Conservation (phyloP, 2,113 vertebrate species). For the Calypte anna region DNA sequence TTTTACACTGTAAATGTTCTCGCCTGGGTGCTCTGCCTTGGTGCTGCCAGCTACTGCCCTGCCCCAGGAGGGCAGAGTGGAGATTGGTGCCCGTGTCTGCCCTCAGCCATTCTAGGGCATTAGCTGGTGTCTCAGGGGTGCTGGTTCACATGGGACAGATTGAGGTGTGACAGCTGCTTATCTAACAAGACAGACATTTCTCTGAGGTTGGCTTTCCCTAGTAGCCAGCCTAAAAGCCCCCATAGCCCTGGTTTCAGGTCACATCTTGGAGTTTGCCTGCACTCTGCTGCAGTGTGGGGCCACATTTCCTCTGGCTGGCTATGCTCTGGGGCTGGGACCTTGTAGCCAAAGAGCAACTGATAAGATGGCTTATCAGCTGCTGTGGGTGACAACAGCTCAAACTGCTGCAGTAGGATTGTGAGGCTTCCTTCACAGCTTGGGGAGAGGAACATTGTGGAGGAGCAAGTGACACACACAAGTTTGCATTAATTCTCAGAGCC, state of each 20-base stretch:
- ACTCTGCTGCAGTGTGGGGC: not conserved
- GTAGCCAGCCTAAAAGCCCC: not conserved
- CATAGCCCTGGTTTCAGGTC: accelerated
- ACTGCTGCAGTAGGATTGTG: accelerated
- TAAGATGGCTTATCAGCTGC: not conserved
- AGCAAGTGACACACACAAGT: not conserved
- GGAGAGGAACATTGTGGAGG: not conserved
- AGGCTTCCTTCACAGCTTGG: not conserved
- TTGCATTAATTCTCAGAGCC: not conserved
- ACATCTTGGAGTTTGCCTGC: too few species aligned
- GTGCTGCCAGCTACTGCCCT: not conserved
- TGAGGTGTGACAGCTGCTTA: accelerated
- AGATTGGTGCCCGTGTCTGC: not conserved
- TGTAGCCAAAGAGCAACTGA: not conserved
- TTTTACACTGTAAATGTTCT: not conserved
- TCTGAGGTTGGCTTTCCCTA: not conserved
- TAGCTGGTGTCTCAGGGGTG: not conserved
- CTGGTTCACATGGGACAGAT: accelerated
- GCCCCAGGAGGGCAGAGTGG: not conserved
- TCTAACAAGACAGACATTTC: not conserved
- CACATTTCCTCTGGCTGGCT: not conserved
- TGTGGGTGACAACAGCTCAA: not conserved
- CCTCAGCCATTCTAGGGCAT: not conserved
- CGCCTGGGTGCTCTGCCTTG: not conserved
- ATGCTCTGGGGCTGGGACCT: not conserved